Conservation (phyloP, 2,797 vertebrate genomes). For the Danio tinwini region DNA sequence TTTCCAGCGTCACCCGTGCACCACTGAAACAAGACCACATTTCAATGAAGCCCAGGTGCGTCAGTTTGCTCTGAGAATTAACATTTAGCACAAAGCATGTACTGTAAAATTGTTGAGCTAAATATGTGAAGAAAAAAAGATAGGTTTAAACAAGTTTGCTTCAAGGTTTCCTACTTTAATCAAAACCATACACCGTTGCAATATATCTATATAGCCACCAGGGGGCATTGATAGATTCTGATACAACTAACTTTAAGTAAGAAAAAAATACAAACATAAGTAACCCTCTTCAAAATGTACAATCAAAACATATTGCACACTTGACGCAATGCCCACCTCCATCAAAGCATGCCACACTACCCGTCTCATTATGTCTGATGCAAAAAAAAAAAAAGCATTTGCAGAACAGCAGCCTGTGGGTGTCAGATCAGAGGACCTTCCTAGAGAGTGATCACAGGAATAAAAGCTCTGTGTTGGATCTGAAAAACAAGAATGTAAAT, state of each 20-base stretch:
- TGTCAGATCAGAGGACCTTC: conserved; percentile 52
- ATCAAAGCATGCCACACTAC: conserved; percentile 60
- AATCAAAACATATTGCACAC: conserved; percentile 58
- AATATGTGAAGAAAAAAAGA: neutral
- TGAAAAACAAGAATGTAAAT: conserved; percentile 62
- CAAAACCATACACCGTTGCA: conserved; percentile 10
- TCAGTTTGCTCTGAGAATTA: conserved; percentile 24
- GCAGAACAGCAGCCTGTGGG: conserved; percentile 51
- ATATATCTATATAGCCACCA: conserved; percentile 9
- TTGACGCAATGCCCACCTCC: conserved; percentile 48
- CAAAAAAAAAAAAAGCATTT: conserved; percentile 52
- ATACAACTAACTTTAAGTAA: neutral
- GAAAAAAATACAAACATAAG: conserved; percentile 16
- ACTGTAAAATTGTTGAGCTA: conserved; percentile 24
- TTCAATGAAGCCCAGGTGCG: conserved; percentile 33
- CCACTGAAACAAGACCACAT: conserved; percentile 27
- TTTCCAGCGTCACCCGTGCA: conserved; percentile 7
- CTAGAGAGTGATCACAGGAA: conserved; percentile 38
- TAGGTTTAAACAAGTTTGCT: conserved; percentile 10
- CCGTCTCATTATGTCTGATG: conserved; percentile 62
- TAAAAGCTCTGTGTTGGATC: conserved; percentile 59
- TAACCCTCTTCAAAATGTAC: conserved; percentile 58
- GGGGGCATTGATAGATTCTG: conserved; percentile 31
- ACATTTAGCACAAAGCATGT: conserved; percentile 23
- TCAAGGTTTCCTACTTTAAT: neutral